Conservation (phyloP, 2,797 vertebrate genomes). For the Myotis daubentonii region DNA sequence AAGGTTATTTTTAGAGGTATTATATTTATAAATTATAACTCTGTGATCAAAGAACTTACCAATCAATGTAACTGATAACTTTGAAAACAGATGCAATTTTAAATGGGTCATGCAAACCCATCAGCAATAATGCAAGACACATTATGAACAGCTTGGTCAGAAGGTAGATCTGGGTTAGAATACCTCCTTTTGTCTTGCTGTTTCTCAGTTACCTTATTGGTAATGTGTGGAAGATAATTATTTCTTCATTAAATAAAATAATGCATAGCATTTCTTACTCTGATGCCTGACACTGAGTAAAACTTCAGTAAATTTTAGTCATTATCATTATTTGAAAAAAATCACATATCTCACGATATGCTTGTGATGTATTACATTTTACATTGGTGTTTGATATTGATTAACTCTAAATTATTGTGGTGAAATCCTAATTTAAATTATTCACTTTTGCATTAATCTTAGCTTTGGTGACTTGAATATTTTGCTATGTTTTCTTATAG, state of each 20-base stretch:
- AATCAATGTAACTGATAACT: neutral
- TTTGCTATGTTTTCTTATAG: neutral
- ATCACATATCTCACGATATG: neutral
- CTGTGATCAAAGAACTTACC: neutral
- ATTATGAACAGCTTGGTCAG: neutral
- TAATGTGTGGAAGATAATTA: neutral
- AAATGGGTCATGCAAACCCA: neutral
- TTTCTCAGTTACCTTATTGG: neutral
- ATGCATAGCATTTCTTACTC: neutral
- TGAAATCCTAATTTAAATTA: constrained; percentile 12
- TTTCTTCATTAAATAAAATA: neutral
- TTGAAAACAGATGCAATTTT: neutral
- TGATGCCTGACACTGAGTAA: neutral
- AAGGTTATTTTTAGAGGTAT: neutral
- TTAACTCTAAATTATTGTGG: neutral
- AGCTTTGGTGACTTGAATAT: constrained; percentile 9
- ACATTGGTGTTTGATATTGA: neutral
- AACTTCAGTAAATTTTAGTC: neutral
- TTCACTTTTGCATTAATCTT: neutral
- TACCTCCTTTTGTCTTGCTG: neutral
- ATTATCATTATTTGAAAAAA: neutral
- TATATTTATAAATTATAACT: neutral
- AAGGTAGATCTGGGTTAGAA: neutral
- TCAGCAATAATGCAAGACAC: neutral
- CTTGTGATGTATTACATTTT: neutral